Conservation (phyloP, 2,888 invertebrate species). For the Pogonocherus hispidulus region DNA sequence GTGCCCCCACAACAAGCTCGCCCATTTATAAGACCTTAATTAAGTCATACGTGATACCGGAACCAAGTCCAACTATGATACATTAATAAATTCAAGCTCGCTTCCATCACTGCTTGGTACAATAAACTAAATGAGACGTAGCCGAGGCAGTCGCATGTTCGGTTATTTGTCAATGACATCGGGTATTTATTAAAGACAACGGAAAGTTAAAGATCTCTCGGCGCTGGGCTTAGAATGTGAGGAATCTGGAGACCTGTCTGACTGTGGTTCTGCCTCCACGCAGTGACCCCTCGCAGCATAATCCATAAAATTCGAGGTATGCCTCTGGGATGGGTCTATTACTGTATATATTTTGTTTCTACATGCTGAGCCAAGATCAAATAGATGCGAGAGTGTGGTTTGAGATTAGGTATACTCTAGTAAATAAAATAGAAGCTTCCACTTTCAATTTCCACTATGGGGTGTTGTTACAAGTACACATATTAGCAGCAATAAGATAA, state of each 20-base stretch:
- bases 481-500: no score
- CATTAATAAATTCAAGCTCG: slow-evolving; percentile 58
- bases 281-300: slow-evolving; percentile 61
- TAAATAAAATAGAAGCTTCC: no score
- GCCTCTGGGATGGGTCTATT: slow-evolving; percentile 63
- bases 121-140: slow-evolving; percentile 63
- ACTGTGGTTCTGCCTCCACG: slow-evolving; percentile 43
- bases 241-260: slow-evolving; percentile 61
- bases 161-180: slow-evolving; percentile 69
- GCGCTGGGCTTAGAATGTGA: slow-evolving; percentile 64
- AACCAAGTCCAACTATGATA: slow-evolving; percentile 49
- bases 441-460: no score
- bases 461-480: no score
- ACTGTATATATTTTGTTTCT: slow-evolving; percentile 55
- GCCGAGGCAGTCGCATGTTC: slow-evolving; percentile 63
- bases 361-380: background rate
- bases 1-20: background rate
- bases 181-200: slow-evolving; percentile 68
- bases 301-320: slow-evolving; percentile 61
- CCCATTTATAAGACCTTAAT: slow-evolving; percentile 44
- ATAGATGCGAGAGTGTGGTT: no score
- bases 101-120: slow-evolving; percentile 48
- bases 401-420: no score
- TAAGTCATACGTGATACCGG: slow-evolving; percentile 48
- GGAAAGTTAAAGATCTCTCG: slow-evolving; percentile 65